A percentile compares a stretch with the other conserved stretches of the same genome.
Evolutionary conservation across 2,797 vertebrate genomes (phyloP).

Genomic region (Vultur gryphus): DNA sequence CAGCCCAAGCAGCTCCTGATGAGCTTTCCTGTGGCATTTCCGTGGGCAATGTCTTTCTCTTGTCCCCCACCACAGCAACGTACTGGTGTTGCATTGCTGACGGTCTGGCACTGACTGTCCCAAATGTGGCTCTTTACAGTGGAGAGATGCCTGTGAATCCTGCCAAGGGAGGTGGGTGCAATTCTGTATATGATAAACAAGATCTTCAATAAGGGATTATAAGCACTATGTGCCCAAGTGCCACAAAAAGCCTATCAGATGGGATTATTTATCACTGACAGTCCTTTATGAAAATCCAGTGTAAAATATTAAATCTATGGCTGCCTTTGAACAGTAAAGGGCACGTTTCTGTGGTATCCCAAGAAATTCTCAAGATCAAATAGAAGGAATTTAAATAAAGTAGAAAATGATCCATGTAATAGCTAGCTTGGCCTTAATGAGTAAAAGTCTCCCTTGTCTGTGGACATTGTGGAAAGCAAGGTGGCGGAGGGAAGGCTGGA

Average conservation of each 20-base stretch:
- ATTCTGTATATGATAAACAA: not conserved
- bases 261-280: not conserved
- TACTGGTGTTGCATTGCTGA: not conserved
- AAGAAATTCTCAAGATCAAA: not conserved
- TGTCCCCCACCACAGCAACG: not conserved
- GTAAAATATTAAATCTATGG: not conserved
- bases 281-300: not conserved
- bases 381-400: not conserved
- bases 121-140: not conserved
- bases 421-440: not conserved
- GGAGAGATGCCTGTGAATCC: not conserved
- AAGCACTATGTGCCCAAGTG: not conserved
- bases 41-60: not conserved
- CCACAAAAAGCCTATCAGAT: not conserved
- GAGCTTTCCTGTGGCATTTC: not conserved
- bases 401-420: not conserved
- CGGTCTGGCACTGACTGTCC: not conserved
- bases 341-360: not conserved
- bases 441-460: not conserved
- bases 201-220: not conserved
- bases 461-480: not conserved
- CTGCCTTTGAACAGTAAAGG: not conserved
- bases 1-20: not conserved
- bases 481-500: not conserved
- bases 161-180: not conserved